Evolutionary conservation across 2,797 vertebrate genomes (phyloP).

Genomic region (Molossus molossus): DNA sequence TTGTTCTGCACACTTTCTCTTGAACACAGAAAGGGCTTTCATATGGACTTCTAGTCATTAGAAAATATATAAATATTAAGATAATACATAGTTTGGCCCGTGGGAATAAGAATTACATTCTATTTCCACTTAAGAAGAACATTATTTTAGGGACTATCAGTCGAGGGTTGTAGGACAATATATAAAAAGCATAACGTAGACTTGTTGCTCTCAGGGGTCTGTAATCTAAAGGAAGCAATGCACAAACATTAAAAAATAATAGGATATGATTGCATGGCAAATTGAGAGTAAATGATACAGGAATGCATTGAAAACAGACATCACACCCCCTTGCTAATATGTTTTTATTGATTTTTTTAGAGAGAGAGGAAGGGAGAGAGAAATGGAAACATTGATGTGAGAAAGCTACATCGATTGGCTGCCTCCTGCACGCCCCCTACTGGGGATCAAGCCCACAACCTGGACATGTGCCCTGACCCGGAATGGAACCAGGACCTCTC

Average conservation of each 20-base stretch:
- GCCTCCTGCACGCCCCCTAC: no score
- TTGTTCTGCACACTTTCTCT: not conserved
- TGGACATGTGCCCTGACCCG: no score
- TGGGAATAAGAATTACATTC: constrained; percentile 2
- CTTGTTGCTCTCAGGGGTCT: not conserved
- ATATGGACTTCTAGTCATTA: not conserved
- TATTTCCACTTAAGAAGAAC: constrained; percentile 13
- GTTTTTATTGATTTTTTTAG: no score
- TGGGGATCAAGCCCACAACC: no score
- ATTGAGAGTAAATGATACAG: not conserved
- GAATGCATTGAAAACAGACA: not conserved
- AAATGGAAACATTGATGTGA: no score
- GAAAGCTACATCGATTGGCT: no score
- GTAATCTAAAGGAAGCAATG: not conserved
- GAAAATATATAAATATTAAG: not conserved
- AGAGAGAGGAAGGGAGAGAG: no score
- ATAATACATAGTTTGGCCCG: not conserved
- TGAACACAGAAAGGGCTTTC: not conserved
- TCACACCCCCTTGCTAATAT: not conserved
- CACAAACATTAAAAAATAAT: not conserved
- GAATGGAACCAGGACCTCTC: no score
- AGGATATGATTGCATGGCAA: not conserved
- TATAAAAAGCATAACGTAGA: not conserved
- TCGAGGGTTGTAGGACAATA: not conserved
- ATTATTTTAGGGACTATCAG: not conserved